Conservation (phyloP, 2,113 vertebrate genomes). For the Grantiella picta region DNA sequence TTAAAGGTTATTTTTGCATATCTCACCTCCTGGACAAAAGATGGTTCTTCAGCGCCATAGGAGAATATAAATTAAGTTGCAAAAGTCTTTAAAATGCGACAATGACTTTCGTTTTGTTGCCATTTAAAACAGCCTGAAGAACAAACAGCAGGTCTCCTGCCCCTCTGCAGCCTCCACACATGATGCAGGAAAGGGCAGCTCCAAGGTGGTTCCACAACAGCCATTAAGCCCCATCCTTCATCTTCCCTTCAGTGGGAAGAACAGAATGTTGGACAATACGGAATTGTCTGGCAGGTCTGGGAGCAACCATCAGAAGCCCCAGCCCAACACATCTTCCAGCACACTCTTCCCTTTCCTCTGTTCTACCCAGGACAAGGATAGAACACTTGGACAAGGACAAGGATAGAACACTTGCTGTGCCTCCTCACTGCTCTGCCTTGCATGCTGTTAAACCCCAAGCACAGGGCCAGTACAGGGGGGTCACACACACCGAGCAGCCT, state of each 20-base stretch:
- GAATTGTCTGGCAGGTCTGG: not conserved
- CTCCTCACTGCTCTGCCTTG: fast-evolving
- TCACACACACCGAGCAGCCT: fast-evolving
- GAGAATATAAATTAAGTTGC: conserved; percentile 67
- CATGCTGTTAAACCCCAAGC: fast-evolving
- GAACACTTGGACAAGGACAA: not conserved
- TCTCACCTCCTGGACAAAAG: conserved; percentile 78
- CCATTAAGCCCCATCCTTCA: not conserved
- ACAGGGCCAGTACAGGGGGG: fast-evolving
- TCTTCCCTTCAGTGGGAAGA: fast-evolving
- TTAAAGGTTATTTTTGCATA: conserved; percentile 79
- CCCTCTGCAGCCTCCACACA: not conserved
- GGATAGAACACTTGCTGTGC: not conserved
- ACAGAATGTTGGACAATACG: fast-evolving
- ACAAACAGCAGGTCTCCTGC: not conserved
- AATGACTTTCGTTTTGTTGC: conserved; percentile 33
- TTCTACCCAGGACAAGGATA: not conserved
- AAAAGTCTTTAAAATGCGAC: conserved; percentile 59
- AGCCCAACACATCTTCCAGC: not conserved
- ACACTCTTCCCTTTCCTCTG: not conserved
- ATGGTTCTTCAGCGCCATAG: conserved; percentile 47
- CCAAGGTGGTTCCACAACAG: not conserved
- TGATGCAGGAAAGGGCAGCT: not conserved
- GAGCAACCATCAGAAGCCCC: not conserved
- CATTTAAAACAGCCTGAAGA: not conserved